Conservation (phyloP, 2,797 vertebrate genomes). For the Halcyon chelicuti region DNA sequence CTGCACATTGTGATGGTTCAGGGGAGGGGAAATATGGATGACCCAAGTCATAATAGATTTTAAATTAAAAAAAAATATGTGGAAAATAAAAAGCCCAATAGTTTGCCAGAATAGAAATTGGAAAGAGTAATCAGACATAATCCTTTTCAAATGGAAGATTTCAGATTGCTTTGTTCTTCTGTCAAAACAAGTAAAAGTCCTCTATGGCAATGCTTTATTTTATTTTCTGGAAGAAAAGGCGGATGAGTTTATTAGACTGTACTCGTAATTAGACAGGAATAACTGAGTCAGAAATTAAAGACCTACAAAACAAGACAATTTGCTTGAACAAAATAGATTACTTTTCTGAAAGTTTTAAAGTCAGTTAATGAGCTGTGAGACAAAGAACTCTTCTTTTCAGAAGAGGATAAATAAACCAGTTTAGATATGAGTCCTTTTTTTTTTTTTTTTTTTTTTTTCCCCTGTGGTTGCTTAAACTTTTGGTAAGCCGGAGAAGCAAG, state of each 20-base stretch:
- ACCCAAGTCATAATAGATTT: not conserved
- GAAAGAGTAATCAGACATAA: not conserved
- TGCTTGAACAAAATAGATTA: not conserved
- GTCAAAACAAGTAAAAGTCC: not conserved
- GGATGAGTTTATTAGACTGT: not conserved
- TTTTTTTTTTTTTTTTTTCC: not conserved
- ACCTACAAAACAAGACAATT: not conserved
- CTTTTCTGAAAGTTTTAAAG: constrained; percentile 4
- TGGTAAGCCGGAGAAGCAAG: not conserved
- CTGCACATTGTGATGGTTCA: not conserved
- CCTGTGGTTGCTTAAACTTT: not conserved
- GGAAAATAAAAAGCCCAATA: not conserved
- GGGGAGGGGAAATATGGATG: not conserved
- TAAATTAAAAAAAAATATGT: not conserved
- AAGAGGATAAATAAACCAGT: not conserved
- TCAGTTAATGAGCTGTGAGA: not conserved
- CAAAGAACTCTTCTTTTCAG: not conserved
- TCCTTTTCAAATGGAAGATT: not conserved
- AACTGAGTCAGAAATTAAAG: constrained; percentile 15
- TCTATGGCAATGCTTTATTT: not conserved
- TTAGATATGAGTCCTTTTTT: not conserved
- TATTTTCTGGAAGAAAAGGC: not conserved
- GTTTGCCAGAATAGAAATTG: not conserved
- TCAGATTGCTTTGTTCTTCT: not conserved
- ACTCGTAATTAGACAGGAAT: not conserved